phyloP scores from a whole-genome alignment of 2,113 vertebrate species.

The Sinocyclocheilus rhinocerous region DNA sequence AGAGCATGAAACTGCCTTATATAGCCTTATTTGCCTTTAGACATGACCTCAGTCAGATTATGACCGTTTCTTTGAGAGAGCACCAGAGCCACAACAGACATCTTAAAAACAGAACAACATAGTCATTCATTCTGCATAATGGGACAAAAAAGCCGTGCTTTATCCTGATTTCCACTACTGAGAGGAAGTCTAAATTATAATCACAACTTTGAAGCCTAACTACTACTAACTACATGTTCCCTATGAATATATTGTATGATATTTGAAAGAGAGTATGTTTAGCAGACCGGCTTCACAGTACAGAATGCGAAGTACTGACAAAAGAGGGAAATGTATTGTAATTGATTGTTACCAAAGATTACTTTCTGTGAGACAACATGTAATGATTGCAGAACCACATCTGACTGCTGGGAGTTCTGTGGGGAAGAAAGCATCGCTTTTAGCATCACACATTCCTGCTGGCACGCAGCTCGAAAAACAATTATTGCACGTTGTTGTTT shows the following conservation, averaged over 20 bases:
- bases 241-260: slow-evolving; percentile 76
- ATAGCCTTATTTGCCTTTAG: slow-evolving; percentile 61
- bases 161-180: slow-evolving; percentile 73
- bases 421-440: slow-evolving; percentile 63
- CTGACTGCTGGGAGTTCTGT: slow-evolving; percentile 64
- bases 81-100: slow-evolving; percentile 75
- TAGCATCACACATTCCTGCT: slow-evolving; percentile 58
- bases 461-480: slow-evolving; percentile 71
- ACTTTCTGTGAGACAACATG: slow-evolving; percentile 66
- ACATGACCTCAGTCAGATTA: slow-evolving; percentile 46
- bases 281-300: slow-evolving; percentile 66
- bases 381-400: slow-evolving; percentile 70
- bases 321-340: slow-evolving; percentile 73
- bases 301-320: slow-evolving; percentile 69
- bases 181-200: slow-evolving; percentile 71
- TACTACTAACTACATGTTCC: slow-evolving; percentile 68
- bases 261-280: slow-evolving; percentile 78
- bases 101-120: slow-evolving; percentile 76
- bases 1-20: slow-evolving; percentile 4
- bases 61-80: slow-evolving; percentile 56
- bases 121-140: slow-evolving; percentile 78
- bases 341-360: slow-evolving; percentile 80
- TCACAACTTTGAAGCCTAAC: slow-evolving; percentile 70
- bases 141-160: slow-evolving; percentile 70
- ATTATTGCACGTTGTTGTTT: slow-evolving; percentile 69